A percentile compares a stretch with the other conserved stretches of the same genome.
These are phyloP conservation scores for Eriosoma lanigerum DNA, from an alignment of 1,140 invertebrate genomes.

Conservation along the genomic window DNA sequence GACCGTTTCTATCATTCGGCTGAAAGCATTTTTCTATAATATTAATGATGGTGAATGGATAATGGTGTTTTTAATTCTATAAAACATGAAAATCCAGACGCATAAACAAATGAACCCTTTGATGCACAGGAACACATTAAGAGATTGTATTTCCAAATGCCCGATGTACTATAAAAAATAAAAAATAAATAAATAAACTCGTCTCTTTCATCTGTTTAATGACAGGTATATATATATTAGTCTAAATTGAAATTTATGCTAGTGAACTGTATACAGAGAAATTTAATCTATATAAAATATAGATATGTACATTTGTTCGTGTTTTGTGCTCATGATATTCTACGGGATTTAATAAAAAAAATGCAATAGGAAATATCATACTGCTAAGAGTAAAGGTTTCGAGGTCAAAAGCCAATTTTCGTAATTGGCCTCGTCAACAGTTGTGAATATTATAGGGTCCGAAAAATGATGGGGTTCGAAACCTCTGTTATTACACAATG, in stretches of 20 bases:
- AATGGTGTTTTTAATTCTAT: conserved; percentile 1
- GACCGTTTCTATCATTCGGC: conserved; percentile 15
- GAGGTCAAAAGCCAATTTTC: conserved; percentile 47
- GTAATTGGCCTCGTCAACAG: conserved; percentile 42
- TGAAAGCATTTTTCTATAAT: conserved; percentile 28
- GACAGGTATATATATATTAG: conserved; percentile 41
- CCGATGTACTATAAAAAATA: conserved; percentile 16
- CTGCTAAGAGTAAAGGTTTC: conserved; percentile 40
- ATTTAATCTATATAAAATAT: not conserved
- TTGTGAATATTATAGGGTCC: conserved; percentile 1
- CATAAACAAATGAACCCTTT: conserved; percentile 38
- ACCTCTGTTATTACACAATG: not conserved
- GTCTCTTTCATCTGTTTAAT: conserved; percentile 48
- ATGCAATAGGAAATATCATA: conserved; percentile 16
- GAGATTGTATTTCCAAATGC: conserved; percentile 39
- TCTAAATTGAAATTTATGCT: conserved; percentile 45
- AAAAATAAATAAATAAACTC: conserved; percentile 8
- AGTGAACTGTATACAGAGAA: not conserved
- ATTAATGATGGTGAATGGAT: conserved; percentile 10
- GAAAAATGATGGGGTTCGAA: not conserved
- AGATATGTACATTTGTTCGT: not conserved
- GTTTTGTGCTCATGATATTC: conserved; percentile 15
- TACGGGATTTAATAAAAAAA: not conserved
- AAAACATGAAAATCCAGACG: conserved; percentile 13
- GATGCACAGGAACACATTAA: conserved; percentile 39